These are phyloP conservation scores for Brachystomella parvula DNA, from an alignment of 1,140 invertebrate genomes.

Conservation along the genomic window DNA sequence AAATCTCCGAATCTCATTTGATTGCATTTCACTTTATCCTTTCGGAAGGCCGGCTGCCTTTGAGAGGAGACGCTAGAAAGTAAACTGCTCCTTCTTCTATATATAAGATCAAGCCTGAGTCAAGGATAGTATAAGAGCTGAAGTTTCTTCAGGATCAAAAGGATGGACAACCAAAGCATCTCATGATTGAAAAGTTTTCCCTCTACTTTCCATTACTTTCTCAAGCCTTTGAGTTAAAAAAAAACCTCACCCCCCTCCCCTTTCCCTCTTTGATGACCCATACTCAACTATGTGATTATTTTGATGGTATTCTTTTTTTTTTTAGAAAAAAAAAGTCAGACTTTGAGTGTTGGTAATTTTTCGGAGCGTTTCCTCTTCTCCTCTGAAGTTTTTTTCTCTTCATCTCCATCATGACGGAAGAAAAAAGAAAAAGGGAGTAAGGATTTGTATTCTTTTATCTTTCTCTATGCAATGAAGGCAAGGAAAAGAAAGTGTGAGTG, in stretches of 20 bases:
- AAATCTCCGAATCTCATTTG: slow-evolving; percentile 32
- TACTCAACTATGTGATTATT: slow-evolving; percentile 30
- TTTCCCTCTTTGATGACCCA: background rate
- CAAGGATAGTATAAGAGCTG: too few species aligned
- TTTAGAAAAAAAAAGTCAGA: background rate
- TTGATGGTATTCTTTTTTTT: slow-evolving; percentile 33
- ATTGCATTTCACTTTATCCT: slow-evolving; percentile 14
- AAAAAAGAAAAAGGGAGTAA: slow-evolving; percentile 19
- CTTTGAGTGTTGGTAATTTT: slow-evolving; percentile 12
- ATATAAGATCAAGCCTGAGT: slow-evolving; percentile 14
- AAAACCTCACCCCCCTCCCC: background rate
- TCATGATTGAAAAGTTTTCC: slow-evolving; percentile 35
- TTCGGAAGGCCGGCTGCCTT: slow-evolving; percentile 2
- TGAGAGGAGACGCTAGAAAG: slow-evolving; percentile 10
- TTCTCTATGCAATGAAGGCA: slow-evolving; percentile 23
- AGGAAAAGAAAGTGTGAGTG: slow-evolving; percentile 14
- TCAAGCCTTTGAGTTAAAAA: background rate
- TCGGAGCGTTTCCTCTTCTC: background rate
- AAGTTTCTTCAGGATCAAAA: slow-evolving; percentile 8
- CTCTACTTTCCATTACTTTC: background rate
- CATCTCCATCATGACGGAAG: background rate
- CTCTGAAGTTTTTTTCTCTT: slow-evolving; percentile 6
- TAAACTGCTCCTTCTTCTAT: background rate
- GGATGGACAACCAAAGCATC: slow-evolving; percentile 23
- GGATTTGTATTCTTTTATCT: slow-evolving; percentile 35